Evolutionary conservation across 2,888 invertebrate species (phyloP).

Genomic region (Lasius platythorax): DNA sequence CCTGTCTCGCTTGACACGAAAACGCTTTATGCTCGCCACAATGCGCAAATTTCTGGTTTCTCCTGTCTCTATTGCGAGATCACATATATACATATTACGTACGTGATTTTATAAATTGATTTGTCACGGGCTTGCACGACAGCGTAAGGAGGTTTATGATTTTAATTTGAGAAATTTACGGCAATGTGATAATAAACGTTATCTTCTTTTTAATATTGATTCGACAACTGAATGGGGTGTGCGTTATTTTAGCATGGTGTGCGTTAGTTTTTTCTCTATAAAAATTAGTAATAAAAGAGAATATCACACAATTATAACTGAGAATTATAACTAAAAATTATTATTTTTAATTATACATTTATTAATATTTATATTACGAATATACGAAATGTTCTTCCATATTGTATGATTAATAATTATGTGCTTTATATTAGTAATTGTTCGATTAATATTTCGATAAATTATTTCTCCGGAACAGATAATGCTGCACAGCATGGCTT

Average conservation of each 20-base stretch:
- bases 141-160: slow-evolving; percentile 25
- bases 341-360: background rate
- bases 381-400: background rate
- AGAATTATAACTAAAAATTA: background rate
- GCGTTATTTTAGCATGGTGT: background rate
- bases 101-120: slow-evolving; percentile 36
- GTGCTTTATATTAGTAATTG: background rate
- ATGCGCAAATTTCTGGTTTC: slow-evolving; percentile 30
- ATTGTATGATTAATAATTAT: background rate
- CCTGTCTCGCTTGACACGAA: slow-evolving; percentile 59
- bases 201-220: background rate
- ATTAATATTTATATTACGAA: background rate
- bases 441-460: background rate
- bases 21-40: slow-evolving; percentile 24
- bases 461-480: background rate
- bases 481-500: background rate
- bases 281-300: background rate
- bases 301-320: background rate
- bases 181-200: background rate
- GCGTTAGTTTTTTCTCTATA: too few relatives aligned
- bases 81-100: slow-evolving; percentile 24
- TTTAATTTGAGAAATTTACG: slow-evolving; percentile 10
- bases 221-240: background rate
- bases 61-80: slow-evolving; percentile 17
- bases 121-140: slow-evolving; percentile 10